Base-by-base conservation (phyloP, 2,797 vertebrate genomes). In the Macrochelys suwanniensis region DNA sequence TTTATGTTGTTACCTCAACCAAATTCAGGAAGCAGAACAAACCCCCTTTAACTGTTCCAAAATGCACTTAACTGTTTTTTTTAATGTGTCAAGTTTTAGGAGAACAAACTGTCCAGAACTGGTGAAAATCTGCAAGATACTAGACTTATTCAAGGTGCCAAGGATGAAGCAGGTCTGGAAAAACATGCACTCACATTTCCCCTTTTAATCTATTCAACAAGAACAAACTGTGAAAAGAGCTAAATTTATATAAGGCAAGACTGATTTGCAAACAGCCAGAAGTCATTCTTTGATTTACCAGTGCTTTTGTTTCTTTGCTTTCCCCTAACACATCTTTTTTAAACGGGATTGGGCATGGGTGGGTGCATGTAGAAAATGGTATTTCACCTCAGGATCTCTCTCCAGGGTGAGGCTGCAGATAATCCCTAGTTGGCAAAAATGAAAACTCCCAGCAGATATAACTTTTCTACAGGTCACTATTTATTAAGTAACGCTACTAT, bases 381-480 rank as follows among this genome's bases (percentile, higher is more conserved):
- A 45, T 50, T 78, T 93, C 83, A 80, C 59, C 84, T 68, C 93
- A 96, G 93, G 95, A 96, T 92, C 89, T 94, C 2, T 74, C 82
- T 19, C n/a, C 21, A 84, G 65, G 54, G 28, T 89, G 45, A 26
- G n/a, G 19, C 65, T 89, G 71, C 88, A 92, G 80, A 87, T 33
- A 71, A 10, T 31, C 19, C 57, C 54, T 80, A 85, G 54, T 65
- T 1, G 37, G 81, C 78, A 82, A 49, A 91, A 59, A 16, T 82
- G 91, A 81, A 90, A 86, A 71, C 90, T 71, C 88, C 87, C 76
- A 28, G 5, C 47, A 50, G 49, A 33, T 8, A 28, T 7, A 88
- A 85, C 26, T 4, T 23, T 90, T 94, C 89, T 85, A 82, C 82
- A 87, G 87, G 51, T 65, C 33, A 10, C 11, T 85, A 4, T 76